Evolutionary conservation across 1,140 invertebrate species (phyloP), one percentile per base, ranked within the genome.

Genomic region (Dendrolimus kikuchii): DNA sequence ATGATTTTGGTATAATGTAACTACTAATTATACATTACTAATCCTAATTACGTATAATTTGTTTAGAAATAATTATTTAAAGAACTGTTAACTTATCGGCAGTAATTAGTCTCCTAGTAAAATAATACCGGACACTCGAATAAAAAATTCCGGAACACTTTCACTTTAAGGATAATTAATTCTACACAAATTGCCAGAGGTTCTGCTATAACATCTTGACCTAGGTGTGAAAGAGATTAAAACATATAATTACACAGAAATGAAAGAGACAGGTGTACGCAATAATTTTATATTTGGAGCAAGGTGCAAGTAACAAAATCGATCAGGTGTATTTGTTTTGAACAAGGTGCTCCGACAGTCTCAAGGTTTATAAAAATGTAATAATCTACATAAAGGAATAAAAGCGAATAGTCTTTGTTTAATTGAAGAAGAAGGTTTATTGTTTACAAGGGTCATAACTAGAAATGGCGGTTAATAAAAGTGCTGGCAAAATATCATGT

Each of bases 301-400:
- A 85, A 85, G 81, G 81, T 85, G 79, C 81, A 80, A 57, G 53
- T 38, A 64, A 64, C 66, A 52, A 63, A 71, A 74, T 71, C 71
- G 78, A 72, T 85, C 81, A 85, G 81, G 81, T 82, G 81, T 85
- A 69, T 78, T 81, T 80, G 74, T 74, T 74, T 23, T 71, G 70
- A 64, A 77, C 77, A 83, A 81, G 81, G 74, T 80, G 79, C 71
- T 77, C 51, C 63, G 50, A 45, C 42, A 38, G 50, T 45, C 40
- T 37, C 45, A 51, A 51, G 45, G 45, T 51, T 51, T 6, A 51
- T 45, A 51, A 51, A 44, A 38, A 23, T 42, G 37, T 43, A 37
- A 23, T 43, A 37, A 23, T 23, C 23, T 23, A 23, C 23, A 23
- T 23, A 23, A 23, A 23, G 23, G 23, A 23, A 23, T 3, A 3